These are phyloP conservation scores for Phrynocephalus guinanensis DNA, from an alignment of 2,797 vertebrate species.

Conservation along the genomic window DNA sequence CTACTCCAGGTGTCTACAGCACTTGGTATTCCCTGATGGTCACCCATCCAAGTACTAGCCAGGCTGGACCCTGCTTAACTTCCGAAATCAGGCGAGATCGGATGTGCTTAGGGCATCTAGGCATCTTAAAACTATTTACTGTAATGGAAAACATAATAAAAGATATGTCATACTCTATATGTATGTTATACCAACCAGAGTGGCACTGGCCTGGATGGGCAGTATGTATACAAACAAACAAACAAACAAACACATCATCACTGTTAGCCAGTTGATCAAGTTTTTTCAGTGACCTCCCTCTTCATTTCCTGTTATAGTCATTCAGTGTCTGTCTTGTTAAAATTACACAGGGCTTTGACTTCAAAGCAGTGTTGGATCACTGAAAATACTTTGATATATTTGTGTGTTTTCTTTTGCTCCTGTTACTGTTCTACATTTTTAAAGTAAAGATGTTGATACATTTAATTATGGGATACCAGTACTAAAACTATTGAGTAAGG, in stretches of 20 bases:
- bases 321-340: neutral
- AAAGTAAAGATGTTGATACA: neutral
- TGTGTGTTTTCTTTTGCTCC: neutral
- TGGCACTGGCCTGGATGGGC: too few species aligned
- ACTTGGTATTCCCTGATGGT: too few species aligned
- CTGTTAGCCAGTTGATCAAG: neutral
- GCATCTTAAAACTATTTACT: neutral
- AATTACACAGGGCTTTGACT: neutral
- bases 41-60: too few species aligned
- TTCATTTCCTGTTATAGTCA: neutral
- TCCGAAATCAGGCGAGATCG: too few species aligned
- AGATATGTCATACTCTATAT: neutral
- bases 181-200: too few species aligned
- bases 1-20: too few species aligned
- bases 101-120: too few species aligned
- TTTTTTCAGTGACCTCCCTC: too few species aligned
- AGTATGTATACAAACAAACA: too few species aligned
- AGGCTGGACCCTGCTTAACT: too few species aligned
- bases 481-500: neutral
- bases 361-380: neutral
- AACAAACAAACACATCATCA: neutral
- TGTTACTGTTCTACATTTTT: neutral
- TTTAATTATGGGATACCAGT: neutral
- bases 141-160: neutral
- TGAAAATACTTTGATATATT: constrained; percentile 11